Percentiles rank a stretch among this genome's conserved stretches.
Conservation (phyloP, 2,888 invertebrate species). For the Drosophila recens region DNA sequence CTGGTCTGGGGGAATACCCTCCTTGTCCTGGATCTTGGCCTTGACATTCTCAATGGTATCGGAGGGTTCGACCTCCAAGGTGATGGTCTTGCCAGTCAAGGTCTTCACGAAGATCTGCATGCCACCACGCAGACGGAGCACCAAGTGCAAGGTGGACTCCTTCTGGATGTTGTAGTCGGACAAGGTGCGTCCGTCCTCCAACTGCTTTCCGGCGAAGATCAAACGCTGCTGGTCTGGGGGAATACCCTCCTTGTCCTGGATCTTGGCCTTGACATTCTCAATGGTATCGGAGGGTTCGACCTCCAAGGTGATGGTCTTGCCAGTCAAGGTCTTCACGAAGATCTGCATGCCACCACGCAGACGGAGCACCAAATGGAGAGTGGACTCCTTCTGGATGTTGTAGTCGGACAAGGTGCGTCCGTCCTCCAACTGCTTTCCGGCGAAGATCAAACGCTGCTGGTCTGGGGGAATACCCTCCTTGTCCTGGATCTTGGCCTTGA, state of each 20-base stretch:
- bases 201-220: slow-evolving; percentile 76
- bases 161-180: slow-evolving; percentile 52
- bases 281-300: slow-evolving; percentile 49
- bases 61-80: no score
- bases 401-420: slow-evolving; percentile 81
- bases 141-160: slow-evolving; percentile 48
- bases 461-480: slow-evolving; percentile 82
- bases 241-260: slow-evolving; percentile 56
- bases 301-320: slow-evolving; percentile 54
- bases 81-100: no score
- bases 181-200: slow-evolving; percentile 62
- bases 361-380: slow-evolving; percentile 78
- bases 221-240: slow-evolving; percentile 46
- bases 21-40: no score
- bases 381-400: slow-evolving; percentile 81
- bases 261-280: slow-evolving; percentile 54
- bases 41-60: no score
- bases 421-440: slow-evolving; percentile 80
- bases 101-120: no score
- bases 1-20: no score
- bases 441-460: slow-evolving; percentile 81
- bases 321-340: slow-evolving; percentile 52
- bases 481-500: slow-evolving; percentile 80
- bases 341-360: slow-evolving; percentile 72
- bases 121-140: no score